Base-by-base conservation (phyloP, 2,113 vertebrate genomes). In the Orthonyx spaldingii region DNA sequence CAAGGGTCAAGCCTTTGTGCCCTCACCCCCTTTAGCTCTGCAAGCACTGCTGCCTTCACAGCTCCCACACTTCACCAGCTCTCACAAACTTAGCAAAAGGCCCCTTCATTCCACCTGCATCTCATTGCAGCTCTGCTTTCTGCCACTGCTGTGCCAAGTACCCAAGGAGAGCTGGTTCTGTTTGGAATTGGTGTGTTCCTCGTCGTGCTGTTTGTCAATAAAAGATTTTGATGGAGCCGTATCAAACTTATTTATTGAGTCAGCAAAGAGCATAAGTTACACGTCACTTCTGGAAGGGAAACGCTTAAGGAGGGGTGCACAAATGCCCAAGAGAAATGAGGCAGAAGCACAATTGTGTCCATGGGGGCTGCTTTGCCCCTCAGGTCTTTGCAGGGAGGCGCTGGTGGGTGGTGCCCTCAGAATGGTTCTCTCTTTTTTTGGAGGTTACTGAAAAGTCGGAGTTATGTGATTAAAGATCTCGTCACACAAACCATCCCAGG, bases 191-290 rank as follows among this genome's bases (percentile, higher is more conserved):
- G 57, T 0, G 0, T 1, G 0, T 55, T 74, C 53, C 64, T 77
- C 3, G 1, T 24, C 1, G 10, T n/a, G 68, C 80, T 39, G 20
- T 69, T 86, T 32, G 74, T 44, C 81, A 75, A 16, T 1, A 12
- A 81, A 68, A 47, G 23, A 39, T 89, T 84, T 89, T 61, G 91
- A 87, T 78, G 52, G 61, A 94, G 56, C 39, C 56, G 3, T 20
- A 59, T 35, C 52, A 75, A 50, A 91, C 46, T 68, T 13, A 70
- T 89, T 95, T 96, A 93, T 82, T 93, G 81, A 87, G 49, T 46
- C 70, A 82, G 47, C 87, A 78, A 75, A 66, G 70, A 78, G 69
- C 10, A 0, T 3, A 21, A 81, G 83, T 87, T 37, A 26, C 90
- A 71, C 0, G 0, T 68, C 3, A 1, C 60, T 95, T 50, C 47